These are phyloP conservation scores for Tetrapedia diversipes DNA, from an alignment of 2,888 invertebrate species.

Conservation along the genomic window DNA sequence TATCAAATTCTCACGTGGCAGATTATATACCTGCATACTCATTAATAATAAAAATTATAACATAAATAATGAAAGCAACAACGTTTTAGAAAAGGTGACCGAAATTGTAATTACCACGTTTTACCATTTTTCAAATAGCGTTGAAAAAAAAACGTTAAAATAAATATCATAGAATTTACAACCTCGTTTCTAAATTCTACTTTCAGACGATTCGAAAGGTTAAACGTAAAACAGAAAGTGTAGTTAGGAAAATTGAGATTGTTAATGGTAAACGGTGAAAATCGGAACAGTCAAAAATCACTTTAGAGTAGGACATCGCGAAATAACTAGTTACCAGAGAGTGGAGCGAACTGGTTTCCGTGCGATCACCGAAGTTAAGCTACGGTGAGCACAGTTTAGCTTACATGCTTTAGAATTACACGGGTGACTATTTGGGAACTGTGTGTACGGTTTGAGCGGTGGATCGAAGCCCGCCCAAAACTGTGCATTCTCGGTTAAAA, in stretches of 20 bases:
- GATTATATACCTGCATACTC: too few species aligned
- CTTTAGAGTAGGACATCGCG: neutral
- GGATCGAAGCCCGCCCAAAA: constrained; percentile 6
- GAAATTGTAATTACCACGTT: too few species aligned
- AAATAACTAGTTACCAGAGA: neutral
- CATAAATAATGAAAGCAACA: too few species aligned
- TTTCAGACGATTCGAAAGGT: too few species aligned
- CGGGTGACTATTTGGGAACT: constrained; percentile 12
- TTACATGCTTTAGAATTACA: constrained; percentile 16
- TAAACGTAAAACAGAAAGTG: neutral
- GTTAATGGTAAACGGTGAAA: neutral
- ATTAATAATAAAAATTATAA: too few species aligned
- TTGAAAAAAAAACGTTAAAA: too few species aligned
- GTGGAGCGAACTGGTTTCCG: constrained; percentile 11
- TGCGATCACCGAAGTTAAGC: constrained; percentile 22
- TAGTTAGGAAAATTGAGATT: neutral
- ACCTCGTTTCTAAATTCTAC: too few species aligned
- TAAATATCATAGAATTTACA: too few species aligned
- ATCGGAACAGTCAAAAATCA: constrained; percentile 10
- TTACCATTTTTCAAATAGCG: too few species aligned
- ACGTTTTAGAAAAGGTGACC: too few species aligned
- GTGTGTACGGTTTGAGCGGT: neutral
- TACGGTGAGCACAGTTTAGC: constrained; percentile 24
- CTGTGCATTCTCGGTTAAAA: neutral
- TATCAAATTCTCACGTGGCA: too few species aligned